phyloP scores from a whole-genome alignment of 2,113 vertebrate species.

The Sciurus niger region DNA sequence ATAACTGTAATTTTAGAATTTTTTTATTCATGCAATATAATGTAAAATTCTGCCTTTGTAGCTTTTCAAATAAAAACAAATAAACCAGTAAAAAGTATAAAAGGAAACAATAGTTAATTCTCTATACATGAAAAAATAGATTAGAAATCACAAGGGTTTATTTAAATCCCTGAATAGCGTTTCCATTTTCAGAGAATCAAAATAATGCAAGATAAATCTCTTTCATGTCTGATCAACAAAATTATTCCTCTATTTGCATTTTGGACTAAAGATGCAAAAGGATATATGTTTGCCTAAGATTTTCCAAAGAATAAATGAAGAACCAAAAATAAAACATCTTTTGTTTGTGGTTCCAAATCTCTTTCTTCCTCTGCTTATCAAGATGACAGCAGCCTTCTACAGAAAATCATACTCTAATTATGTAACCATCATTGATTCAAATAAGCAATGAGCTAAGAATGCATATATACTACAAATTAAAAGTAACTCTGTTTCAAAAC shows the following conservation, averaged over 20 bases:
- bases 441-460: neutral
- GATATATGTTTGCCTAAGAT: conserved; percentile 23
- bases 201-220: conserved; percentile 33
- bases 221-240: conserved; percentile 43
- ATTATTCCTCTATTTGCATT: conserved; percentile 17
- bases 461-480: neutral
- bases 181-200: conserved; percentile 64
- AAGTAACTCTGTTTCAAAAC: conserved; percentile 14
- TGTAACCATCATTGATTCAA: conserved; percentile 51
- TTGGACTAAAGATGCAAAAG: conserved; percentile 47
- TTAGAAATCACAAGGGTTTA: conserved; percentile 18
- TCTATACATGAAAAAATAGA: neutral
- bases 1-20: neutral
- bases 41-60: neutral
- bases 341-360: conserved; percentile 50
- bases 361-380: conserved; percentile 54
- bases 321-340: conserved; percentile 59
- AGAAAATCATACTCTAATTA: conserved; percentile 61
- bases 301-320: conserved; percentile 67
- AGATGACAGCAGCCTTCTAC: conserved; percentile 39
- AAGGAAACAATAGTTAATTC: conserved; percentile 4
- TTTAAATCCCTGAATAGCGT: neutral
- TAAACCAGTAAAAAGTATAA: neutral
- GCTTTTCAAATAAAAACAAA: conserved; percentile 35
- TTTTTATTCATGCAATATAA: conserved; percentile 2